Percentiles rank a stretch among this genome's conserved stretches.
Evolutionary conservation across 2,113 vertebrate species (phyloP).

Genomic region (Machaerirhynchus nigripectus): DNA sequence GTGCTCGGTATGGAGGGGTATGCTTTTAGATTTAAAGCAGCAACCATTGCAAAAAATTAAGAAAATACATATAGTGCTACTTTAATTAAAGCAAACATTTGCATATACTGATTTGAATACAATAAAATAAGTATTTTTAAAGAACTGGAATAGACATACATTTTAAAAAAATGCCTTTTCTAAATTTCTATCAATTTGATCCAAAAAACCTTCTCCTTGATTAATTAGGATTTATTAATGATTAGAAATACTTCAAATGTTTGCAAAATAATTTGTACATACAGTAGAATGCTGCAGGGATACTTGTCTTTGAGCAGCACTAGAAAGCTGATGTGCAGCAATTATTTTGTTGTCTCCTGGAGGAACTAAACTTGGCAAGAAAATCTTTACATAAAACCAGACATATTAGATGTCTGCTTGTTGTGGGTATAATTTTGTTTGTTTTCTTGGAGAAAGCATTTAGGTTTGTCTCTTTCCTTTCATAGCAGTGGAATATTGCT

Average conservation of each 20-base stretch:
- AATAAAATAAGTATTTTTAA: background rate
- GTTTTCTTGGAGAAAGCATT: background rate
- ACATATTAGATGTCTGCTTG: background rate
- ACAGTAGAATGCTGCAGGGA: background rate
- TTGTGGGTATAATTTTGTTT: background rate
- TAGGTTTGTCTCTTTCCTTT: background rate
- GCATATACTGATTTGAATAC: background rate
- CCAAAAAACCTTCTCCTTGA: background rate
- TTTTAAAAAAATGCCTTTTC: background rate
- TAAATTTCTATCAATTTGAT: background rate
- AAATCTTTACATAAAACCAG: slow-evolving; percentile 28
- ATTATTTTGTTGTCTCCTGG: slow-evolving; percentile 39
- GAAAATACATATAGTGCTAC: background rate
- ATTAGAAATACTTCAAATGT: background rate
- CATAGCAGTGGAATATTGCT: background rate
- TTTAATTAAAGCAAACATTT: background rate
- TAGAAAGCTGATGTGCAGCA: slow-evolving; percentile 8
- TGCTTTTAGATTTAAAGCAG: background rate
- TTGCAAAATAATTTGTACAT: slow-evolving; percentile 21
- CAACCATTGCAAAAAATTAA: background rate
- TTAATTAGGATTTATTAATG: background rate
- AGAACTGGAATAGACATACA: background rate
- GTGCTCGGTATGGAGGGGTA: background rate
- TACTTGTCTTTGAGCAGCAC: slow-evolving; percentile 7
- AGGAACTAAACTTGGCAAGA: background rate